Percentiles rank a stretch among this genome's conserved stretches.
Conservation (phyloP, 2,797 vertebrate species). For the Lagocephalus sceleratus region DNA sequence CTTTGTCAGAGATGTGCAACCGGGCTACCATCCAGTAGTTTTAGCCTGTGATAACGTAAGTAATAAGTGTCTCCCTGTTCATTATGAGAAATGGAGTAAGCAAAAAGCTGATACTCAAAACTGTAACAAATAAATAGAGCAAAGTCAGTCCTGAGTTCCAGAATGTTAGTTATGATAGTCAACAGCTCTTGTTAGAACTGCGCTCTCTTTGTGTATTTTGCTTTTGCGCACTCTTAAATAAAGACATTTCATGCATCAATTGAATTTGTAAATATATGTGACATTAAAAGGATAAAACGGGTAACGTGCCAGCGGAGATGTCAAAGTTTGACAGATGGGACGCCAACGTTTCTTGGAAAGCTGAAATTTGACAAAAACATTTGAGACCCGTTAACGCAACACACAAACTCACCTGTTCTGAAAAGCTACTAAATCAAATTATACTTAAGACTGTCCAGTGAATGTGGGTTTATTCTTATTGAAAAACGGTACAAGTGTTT, state of each 20-base stretch:
- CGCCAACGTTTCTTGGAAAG: slow-evolving; percentile 11
- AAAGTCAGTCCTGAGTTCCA: not conserved
- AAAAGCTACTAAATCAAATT: slow-evolving; percentile 28
- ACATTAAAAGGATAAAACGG: slow-evolving; percentile 28
- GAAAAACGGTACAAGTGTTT: slow-evolving; percentile 51
- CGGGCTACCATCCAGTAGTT: not conserved
- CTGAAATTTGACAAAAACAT: slow-evolving; percentile 26
- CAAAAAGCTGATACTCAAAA: not conserved
- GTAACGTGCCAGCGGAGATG: no score
- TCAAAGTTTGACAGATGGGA: no score
- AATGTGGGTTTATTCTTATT: slow-evolving; percentile 32
- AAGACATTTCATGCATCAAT: slow-evolving; percentile 5
- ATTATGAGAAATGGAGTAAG: not conserved
- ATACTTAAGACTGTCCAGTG: slow-evolving; percentile 63
- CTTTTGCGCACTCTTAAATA: not conserved
- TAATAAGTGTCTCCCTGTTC: not conserved
- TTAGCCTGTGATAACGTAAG: not conserved
- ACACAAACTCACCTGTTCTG: no score
- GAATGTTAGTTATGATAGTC: not conserved
- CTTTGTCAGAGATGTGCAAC: not conserved
- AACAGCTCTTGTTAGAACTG: not conserved
- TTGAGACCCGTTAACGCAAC: slow-evolving; percentile 15
- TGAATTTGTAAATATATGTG: slow-evolving; percentile 11
- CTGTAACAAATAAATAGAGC: not conserved
- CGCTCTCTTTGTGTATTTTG: not conserved